phyloP scores from a whole-genome alignment of 2,888 invertebrate genomes.

The Tromatobia lineatoria region DNA sequence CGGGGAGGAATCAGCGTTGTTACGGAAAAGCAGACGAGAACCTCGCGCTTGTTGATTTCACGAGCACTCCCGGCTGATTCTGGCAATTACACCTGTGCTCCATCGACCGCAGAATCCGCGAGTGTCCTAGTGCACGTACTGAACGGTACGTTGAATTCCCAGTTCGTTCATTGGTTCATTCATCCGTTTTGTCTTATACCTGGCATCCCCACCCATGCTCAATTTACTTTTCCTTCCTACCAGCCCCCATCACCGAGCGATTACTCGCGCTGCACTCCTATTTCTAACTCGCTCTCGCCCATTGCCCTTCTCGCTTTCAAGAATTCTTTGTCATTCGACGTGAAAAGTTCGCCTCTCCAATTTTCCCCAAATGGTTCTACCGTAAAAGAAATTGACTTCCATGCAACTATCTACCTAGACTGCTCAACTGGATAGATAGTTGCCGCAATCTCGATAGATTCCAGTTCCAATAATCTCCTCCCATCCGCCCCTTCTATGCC shows the following conservation, averaged over 20 bases:
- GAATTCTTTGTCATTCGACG: conserved; percentile 52
- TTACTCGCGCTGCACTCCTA: conserved; percentile 51
- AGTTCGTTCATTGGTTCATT: conserved; percentile 48
- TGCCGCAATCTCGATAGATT: conserved; percentile 10
- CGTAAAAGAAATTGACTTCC: conserved; percentile 55
- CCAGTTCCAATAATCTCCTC: conserved; percentile 49
- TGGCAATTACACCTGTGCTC: conserved; percentile 90
- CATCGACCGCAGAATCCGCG: conserved; percentile 90
- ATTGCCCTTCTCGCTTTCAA: conserved; percentile 25
- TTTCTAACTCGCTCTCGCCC: conserved; percentile 40
- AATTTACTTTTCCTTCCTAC: conserved; percentile 32
- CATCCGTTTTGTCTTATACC: conserved; percentile 44
- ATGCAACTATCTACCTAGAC: conserved; percentile 31
- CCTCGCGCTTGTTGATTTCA: conserved; percentile 87
- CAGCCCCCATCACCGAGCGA: conserved; percentile 55
- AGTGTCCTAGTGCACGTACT: conserved; percentile 94
- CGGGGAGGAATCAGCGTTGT: conserved; percentile 87
- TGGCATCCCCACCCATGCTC: conserved; percentile 32
- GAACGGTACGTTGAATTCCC: conserved; percentile 88
- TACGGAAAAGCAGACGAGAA: conserved; percentile 86
- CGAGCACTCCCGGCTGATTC: conserved; percentile 88
- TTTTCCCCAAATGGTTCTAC: conserved; percentile 51
- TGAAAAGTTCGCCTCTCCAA: conserved; percentile 62
- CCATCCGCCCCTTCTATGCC: neutral
- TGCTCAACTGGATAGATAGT: conserved; percentile 22